Evolutionary conservation across 2,797 vertebrate species (phyloP).

Genomic region (Sphenodon punctatus): DNA sequence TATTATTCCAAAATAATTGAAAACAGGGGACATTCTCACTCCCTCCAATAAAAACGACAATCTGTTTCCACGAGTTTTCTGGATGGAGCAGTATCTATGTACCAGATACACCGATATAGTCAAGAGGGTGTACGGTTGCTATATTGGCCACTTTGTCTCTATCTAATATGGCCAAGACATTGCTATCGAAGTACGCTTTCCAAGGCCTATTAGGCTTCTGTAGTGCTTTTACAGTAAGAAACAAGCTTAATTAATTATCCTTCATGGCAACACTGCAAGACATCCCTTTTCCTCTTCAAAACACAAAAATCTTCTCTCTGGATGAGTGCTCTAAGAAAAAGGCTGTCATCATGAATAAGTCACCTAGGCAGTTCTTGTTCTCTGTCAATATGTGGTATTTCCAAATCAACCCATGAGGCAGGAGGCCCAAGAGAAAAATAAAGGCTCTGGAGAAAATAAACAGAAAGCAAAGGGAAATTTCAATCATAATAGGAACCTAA

Average conservation of each 20-base stretch:
- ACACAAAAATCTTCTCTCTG: constrained; percentile 72
- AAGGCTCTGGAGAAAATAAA: constrained; percentile 27
- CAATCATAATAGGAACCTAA: neutral
- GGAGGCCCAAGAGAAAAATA: neutral
- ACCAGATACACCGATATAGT: too few relatives aligned
- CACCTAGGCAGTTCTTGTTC: constrained; percentile 3
- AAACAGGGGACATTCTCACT: too few relatives aligned
- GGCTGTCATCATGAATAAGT: constrained; percentile 59
- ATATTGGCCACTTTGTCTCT: too few relatives aligned
- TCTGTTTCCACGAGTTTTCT: too few relatives aligned
- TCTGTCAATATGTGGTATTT: constrained; percentile 47
- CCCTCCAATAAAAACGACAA: too few relatives aligned
- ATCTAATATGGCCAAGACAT: constrained; percentile 43
- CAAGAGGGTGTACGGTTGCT: too few relatives aligned
- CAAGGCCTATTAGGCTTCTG: constrained; percentile 74
- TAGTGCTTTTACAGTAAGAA: constrained; percentile 76
- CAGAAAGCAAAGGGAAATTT: neutral
- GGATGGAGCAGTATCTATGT: too few relatives aligned
- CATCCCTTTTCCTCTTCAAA: constrained; percentile 67
- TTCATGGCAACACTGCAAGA: constrained; percentile 63
- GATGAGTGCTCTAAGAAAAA: constrained; percentile 76
- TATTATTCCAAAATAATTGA: too few relatives aligned
- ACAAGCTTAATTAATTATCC: constrained; percentile 79
- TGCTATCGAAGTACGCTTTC: constrained; percentile 72
- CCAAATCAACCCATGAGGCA: constrained; percentile 41